Evolutionary conservation across 2,113 vertebrate genomes (phyloP), one percentile per base, ranked within the genome.

Genomic region (Vicugna pacos): DNA sequence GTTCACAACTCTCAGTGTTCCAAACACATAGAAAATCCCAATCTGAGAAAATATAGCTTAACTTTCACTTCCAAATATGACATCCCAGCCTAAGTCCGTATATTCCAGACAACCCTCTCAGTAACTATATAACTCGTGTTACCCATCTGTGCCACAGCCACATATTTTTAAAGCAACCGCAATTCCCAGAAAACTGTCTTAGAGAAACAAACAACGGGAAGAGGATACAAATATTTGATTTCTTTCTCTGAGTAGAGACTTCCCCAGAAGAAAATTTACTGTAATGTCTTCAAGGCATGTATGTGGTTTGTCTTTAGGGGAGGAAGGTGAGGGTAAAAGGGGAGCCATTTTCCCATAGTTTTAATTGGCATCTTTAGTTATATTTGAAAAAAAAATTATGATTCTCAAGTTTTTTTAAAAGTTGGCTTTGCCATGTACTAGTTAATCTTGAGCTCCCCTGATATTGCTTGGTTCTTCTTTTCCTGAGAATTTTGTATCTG

Each of bases 1-100:
- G 77, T 7, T 92, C 50, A 93, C n/a, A 96, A 62, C 2, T 83
- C 30, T 87, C 46, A 75, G 2, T 42, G 50, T 89, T 67, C 3
- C 35, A 90, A 65, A 89, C 24, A 91, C 38, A 85, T 35, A 70
- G 19, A 42, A 94, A 80, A 86, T 52, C 13, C 42, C 19, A 79
- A 22, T 46, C 30, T 88, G 77, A 89, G 48, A 93, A 95, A 96
- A 86, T 38, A 52, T 8, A 89, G 35, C 14, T 81, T 58, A 35
- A 72, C 95, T 17, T 82, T 76, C 62, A 82, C 42, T 96, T 96
- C 73, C 54, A 97, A 91, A 96, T 97, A 56, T 82, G 26, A 84
- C 75, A 22, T 35, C 93, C 5, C 42, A 95, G 80, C 50, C 70
- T 30, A 38, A 65, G 26, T 50, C 16, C 75, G 69, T 81, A 62